Evolutionary conservation across 2,113 vertebrate species (phyloP).

Genomic region (Fulica atra): DNA sequence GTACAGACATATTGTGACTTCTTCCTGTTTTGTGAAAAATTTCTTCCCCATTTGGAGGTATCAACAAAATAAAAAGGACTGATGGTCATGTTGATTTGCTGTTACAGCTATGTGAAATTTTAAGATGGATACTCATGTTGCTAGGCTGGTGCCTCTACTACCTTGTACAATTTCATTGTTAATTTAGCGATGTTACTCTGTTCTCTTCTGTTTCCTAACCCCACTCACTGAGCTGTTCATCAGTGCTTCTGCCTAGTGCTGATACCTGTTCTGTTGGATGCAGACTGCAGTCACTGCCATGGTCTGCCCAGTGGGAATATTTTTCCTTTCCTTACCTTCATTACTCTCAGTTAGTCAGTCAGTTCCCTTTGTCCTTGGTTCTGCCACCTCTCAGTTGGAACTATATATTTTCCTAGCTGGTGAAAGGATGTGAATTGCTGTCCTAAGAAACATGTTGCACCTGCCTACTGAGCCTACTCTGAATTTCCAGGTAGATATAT

Average conservation of each 20-base stretch:
- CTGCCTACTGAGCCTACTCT: not conserved
- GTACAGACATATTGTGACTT: not conserved
- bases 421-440: not conserved
- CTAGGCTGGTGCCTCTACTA: not conserved
- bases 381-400: not conserved
- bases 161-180: not conserved
- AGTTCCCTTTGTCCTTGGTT: not conserved
- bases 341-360: not conserved
- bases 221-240: not conserved
- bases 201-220: fast-evolving
- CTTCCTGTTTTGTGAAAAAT: not conserved
- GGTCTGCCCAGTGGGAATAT: not conserved
- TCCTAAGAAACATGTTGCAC: not conserved
- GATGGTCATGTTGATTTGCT: not conserved
- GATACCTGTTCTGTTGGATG: not conserved
- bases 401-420: not conserved
- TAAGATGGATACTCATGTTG: not conserved
- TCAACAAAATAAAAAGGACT: not conserved
- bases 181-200: not conserved
- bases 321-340: not conserved
- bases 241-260: not conserved
- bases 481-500: not conserved
- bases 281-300: not conserved
- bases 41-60: not conserved
- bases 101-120: not conserved